phyloP scores from a whole-genome alignment of 2,113 vertebrate species.

The Kobus ellipsiprymnus region DNA sequence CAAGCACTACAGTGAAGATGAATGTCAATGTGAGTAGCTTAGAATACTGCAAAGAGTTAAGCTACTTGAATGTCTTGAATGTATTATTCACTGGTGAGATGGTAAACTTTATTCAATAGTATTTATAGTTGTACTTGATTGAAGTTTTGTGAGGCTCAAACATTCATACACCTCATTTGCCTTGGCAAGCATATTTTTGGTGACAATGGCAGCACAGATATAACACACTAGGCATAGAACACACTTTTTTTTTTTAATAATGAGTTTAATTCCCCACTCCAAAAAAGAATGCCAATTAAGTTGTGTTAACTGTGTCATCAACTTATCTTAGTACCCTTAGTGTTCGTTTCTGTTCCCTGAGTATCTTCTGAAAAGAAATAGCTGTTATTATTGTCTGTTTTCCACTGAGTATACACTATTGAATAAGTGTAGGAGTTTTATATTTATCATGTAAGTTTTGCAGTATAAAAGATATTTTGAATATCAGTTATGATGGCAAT shows the following conservation, averaged over 20 bases:
- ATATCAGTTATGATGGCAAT: slow-evolving; percentile 88
- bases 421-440: slow-evolving; percentile 81
- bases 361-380: slow-evolving; percentile 81
- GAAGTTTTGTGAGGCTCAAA: slow-evolving; percentile 86
- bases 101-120: slow-evolving; percentile 84
- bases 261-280: slow-evolving; percentile 76
- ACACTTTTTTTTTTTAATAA: slow-evolving; percentile 86
- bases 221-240: slow-evolving; percentile 90
- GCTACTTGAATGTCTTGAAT: slow-evolving; percentile 86
- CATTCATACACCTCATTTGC: slow-evolving; percentile 88
- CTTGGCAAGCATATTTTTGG: slow-evolving; percentile 86
- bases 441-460: slow-evolving; percentile 83
- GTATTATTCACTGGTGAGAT: slow-evolving; percentile 83
- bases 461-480: slow-evolving; percentile 85
- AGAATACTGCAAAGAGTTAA: slow-evolving; percentile 82
- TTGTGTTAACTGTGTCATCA: slow-evolving; percentile 81
- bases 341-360: slow-evolving; percentile 86
- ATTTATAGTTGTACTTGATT: slow-evolving; percentile 87
- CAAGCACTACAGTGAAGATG: slow-evolving; percentile 81
- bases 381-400: slow-evolving; percentile 84
- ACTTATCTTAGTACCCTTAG: slow-evolving; percentile 82
- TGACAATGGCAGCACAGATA: slow-evolving; percentile 83
- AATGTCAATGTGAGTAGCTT: slow-evolving; percentile 84
- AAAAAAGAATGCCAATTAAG: slow-evolving; percentile 84
- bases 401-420: slow-evolving; percentile 88